These are phyloP conservation scores for Dicrostonyx torquatus DNA, from an alignment of 2,797 vertebrate genomes.

Conservation along the genomic window DNA sequence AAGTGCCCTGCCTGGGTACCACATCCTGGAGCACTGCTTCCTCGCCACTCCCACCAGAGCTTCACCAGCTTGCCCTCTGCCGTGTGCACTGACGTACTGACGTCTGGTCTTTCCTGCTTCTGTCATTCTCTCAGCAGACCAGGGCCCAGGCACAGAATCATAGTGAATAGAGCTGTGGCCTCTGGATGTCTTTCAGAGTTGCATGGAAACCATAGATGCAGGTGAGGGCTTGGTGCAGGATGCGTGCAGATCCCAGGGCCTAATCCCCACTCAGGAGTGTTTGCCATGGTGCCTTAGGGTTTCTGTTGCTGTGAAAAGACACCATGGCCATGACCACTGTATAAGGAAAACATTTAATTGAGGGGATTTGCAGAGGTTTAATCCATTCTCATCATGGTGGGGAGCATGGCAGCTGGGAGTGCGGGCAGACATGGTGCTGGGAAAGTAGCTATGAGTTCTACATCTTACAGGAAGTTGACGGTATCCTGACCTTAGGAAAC, in stretches of 20 bases:
- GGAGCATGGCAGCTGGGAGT: not conserved
- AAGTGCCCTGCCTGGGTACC: accelerated
- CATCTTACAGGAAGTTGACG: not conserved
- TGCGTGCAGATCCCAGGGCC: not conserved
- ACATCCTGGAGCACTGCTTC: accelerated
- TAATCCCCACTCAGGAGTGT: accelerated
- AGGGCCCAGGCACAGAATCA: not conserved
- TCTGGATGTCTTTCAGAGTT: not conserved
- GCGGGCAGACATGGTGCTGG: not conserved
- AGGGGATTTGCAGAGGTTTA: not conserved
- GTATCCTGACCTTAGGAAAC: not conserved
- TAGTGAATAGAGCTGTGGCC: not conserved
- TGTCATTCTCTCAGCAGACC: not conserved
- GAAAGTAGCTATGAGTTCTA: not conserved
- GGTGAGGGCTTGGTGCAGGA: not conserved
- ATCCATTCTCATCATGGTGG: not conserved
- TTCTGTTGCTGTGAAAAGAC: not conserved
- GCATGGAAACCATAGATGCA: not conserved
- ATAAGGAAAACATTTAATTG: not conserved
- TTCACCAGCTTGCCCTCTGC: not conserved
- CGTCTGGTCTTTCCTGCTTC: accelerated
- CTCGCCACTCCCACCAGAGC: accelerated
- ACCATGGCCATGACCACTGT: not conserved
- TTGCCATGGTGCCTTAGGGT: not conserved
- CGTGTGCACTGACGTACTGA: accelerated